Evolutionary conservation across 2,113 vertebrate genomes (phyloP).

Genomic region (Rostratula benghalensis): DNA sequence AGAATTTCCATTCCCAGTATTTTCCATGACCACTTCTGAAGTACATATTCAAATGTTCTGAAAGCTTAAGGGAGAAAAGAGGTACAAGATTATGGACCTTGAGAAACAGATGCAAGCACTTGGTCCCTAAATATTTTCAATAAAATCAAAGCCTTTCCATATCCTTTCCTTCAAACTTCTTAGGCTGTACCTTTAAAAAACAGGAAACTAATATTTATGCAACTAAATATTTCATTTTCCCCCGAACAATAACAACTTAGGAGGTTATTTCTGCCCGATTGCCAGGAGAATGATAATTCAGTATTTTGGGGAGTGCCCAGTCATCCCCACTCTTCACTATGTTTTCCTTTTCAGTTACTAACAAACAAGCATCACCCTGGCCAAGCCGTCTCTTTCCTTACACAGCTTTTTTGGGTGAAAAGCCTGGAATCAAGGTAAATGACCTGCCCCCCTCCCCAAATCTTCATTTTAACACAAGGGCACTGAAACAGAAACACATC

Average conservation of each 20-base stretch:
- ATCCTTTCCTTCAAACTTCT: background rate
- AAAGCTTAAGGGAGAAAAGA: background rate
- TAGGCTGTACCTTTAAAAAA: background rate
- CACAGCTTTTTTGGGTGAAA: background rate
- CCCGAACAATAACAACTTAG: background rate
- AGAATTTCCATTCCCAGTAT: background rate
- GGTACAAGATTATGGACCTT: background rate
- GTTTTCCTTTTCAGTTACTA: background rate
- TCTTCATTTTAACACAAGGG: background rate
- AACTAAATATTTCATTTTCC: background rate
- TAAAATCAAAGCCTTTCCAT: background rate
- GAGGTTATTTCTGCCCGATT: background rate
- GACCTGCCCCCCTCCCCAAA: background rate
- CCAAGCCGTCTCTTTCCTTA: background rate
- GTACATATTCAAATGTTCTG: background rate
- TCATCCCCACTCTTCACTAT: background rate
- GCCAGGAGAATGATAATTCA: background rate
- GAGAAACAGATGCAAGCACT: background rate
- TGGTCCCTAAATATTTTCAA: background rate
- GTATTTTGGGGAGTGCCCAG: background rate
- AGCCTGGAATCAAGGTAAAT: background rate
- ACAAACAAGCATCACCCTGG: background rate
- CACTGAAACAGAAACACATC: background rate
- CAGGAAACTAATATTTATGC: background rate
- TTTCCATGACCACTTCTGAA: background rate